Evolutionary conservation across 2,888 invertebrate species (phyloP), one percentile per base, ranked within the genome.

Genomic region (Epsilonema sp.): DNA sequence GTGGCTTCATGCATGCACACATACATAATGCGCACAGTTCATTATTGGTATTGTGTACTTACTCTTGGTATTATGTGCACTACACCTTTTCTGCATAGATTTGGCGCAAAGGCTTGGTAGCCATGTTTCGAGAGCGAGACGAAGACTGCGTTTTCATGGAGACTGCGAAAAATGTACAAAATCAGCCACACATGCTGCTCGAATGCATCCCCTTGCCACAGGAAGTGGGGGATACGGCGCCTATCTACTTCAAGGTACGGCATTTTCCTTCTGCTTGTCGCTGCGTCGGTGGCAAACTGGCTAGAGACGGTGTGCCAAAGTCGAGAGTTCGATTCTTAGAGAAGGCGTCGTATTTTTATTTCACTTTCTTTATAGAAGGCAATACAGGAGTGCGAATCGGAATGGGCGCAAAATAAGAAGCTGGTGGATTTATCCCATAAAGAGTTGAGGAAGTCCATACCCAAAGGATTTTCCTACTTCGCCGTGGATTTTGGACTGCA

Each of bases 341-440:
- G n/a, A n/a, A n/a, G n/a, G n/a, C n/a, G n/a, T n/a, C n/a, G n/a
- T n/a, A n/a, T n/a, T n/a, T n/a, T n/a, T n/a, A n/a, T n/a, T n/a
- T n/a, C n/a, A n/a, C n/a, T n/a, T n/a, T n/a, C n/a, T 19, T 55
- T 68, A 24, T 63, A 76, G 75, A 97, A 97, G 74, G 92, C 90
- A 0, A 77, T 97, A 48, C 74, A 83, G 58, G 94, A 97, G 65
- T 85, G 84, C 53, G 94, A 90, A 68, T 75, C 76, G 20, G 90
- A 92, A 68, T 97, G 92, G 90, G 76, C 84, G 3, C 78, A 80
- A 60, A 97, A 97, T 65, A 89, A 86, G 64, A 92, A 94, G 71
- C 63, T 87, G 31, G 74, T 86, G 1, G 76, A 80, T 44, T 66
- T 85, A 3, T 70, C 70, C 8, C 65, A 64, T 52, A 80, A 78